A percentile compares a stretch with the other conserved stretches of the same genome.
These are phyloP conservation scores for Drosophila carrolli DNA, from an alignment of 1,140 invertebrate species.

Conservation along the genomic window DNA sequence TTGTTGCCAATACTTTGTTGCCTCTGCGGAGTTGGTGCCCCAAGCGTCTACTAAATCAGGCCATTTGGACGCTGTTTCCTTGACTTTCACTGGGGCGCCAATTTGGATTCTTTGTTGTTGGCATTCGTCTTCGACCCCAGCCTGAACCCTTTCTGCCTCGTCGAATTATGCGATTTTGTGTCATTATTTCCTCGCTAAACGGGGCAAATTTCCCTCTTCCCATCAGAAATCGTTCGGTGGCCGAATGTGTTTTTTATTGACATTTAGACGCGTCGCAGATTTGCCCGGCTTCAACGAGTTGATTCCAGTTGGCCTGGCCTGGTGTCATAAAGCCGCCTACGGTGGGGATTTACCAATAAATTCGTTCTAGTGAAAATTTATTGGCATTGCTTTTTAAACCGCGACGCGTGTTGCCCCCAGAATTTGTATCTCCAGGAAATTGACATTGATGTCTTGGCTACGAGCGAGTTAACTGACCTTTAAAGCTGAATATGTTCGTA, in stretches of 20 bases:
- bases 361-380: constrained; percentile 82
- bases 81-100: constrained; percentile 44
- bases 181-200: constrained; percentile 81
- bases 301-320: constrained; percentile 44
- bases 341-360: constrained; percentile 74
- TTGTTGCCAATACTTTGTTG: constrained; percentile 40
- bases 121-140: constrained; percentile 19
- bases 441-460: constrained; percentile 54
- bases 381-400: constrained; percentile 79
- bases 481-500: constrained; percentile 26
- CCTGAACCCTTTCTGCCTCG: constrained; percentile 50
- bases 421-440: constrained; percentile 65
- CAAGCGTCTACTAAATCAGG: constrained; percentile 76
- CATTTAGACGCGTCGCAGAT: constrained; percentile 70
- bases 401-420: constrained; percentile 65
- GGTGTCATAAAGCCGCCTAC: constrained; percentile 67
- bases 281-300: constrained; percentile 68
- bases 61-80: constrained; percentile 63
- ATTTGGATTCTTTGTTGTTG: constrained; percentile 30
- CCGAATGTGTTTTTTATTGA: constrained; percentile 81
- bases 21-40: constrained; percentile 41
- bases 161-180: constrained; percentile 76
- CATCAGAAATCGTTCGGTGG: constrained; percentile 22
- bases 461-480: constrained; percentile 59
- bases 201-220: constrained; percentile 50